A percentile compares a stretch with the other conserved stretches of the same genome.
Evolutionary conservation across 2,888 invertebrate genomes (phyloP).

Genomic region (Eupithecia dodoneata): DNA sequence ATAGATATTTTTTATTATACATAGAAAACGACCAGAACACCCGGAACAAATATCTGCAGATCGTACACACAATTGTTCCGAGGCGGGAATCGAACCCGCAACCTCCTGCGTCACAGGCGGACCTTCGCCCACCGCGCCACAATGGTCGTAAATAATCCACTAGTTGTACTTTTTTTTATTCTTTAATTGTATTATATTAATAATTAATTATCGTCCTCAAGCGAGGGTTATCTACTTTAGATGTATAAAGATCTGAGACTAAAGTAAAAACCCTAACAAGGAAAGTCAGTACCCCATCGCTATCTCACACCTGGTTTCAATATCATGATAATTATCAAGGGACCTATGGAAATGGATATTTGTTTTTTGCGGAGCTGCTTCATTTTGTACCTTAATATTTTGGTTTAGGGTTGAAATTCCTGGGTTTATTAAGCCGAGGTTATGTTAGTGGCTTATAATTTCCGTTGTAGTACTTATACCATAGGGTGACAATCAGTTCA

Average conservation of each 20-base stretch:
- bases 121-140: no score
- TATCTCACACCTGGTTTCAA: constrained; percentile 24
- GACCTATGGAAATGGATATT: constrained; percentile 22
- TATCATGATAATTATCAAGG: constrained; percentile 29
- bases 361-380: constrained; percentile 9
- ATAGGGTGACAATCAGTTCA: constrained; percentile 11
- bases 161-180: no score
- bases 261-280: background rate
- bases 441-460: constrained; percentile 39
- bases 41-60: no score
- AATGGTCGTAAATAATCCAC: no score
- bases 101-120: no score
- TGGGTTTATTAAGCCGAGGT: constrained; percentile 12
- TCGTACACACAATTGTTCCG: no score
- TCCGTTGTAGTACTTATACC: constrained; percentile 26
- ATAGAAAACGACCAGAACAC: no score
- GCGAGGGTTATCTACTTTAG: no score
- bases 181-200: no score
- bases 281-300: constrained; percentile 10
- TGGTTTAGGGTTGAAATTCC: constrained; percentile 15
- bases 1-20: no score
- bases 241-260: background rate
- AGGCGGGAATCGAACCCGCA: no score
- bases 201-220: no score
- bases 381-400: constrained; percentile 6